Conservation (phyloP, 2,113 vertebrate species). For the Zapus hudsonius region DNA sequence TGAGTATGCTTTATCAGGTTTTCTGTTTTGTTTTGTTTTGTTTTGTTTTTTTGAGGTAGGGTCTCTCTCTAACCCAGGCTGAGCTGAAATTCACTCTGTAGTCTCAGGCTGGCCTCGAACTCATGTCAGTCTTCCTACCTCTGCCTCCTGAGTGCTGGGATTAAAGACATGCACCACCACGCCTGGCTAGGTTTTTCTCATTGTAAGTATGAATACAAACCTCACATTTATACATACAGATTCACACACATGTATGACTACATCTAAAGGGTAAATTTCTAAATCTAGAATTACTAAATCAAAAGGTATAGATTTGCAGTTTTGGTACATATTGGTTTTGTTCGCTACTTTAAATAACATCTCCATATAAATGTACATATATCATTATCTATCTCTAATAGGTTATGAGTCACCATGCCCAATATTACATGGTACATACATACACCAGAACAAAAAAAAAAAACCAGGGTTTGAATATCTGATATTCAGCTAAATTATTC, state of each 20-base stretch:
- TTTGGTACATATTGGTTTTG: neutral
- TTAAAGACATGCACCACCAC: too few species aligned
- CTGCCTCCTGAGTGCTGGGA: too few species aligned
- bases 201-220: neutral
- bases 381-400: neutral
- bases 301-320: neutral
- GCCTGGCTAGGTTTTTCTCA: too few species aligned
- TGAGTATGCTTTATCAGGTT: neutral
- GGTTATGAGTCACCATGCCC: neutral
- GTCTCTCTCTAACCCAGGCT: too few species aligned
- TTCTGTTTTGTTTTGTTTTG: too few species aligned
- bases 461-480: neutral
- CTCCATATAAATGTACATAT: neutral
- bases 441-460: neutral
- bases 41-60: too few species aligned
- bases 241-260: neutral
- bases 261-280: neutral
- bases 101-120: too few species aligned
- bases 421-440: neutral
- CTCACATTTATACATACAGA: neutral
- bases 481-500: neutral
- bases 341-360: neutral
- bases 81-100: too few species aligned
- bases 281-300: neutral
- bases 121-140: too few species aligned